These are phyloP conservation scores for Mastomys coucha DNA, from an alignment of 2,113 vertebrate species.

Conservation along the genomic window DNA sequence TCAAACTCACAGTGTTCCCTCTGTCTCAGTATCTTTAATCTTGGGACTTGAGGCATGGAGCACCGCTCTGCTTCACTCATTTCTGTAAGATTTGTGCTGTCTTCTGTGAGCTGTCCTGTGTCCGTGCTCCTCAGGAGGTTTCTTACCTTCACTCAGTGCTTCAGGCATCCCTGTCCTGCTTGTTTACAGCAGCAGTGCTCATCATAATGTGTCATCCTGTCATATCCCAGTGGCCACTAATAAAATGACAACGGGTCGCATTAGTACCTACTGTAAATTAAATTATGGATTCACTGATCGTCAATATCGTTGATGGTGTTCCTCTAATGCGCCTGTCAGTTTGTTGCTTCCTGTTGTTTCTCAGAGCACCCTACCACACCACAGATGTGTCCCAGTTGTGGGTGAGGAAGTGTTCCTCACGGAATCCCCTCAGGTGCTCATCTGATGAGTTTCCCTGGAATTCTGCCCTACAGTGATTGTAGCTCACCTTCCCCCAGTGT, in stretches of 20 bases:
- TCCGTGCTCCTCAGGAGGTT: neutral
- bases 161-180: neutral
- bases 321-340: neutral
- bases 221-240: neutral
- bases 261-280: neutral
- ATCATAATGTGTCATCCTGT: neutral
- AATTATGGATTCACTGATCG: neutral
- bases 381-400: neutral
- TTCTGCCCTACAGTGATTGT: rapidly evolving
- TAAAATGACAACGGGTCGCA: neutral
- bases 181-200: neutral
- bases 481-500: neutral
- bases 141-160: neutral
- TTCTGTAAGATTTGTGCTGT: neutral
- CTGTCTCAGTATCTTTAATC: neutral
- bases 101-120: neutral
- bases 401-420: neutral
- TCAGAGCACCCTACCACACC: neutral
- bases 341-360: neutral
- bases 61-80: neutral
- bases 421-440: neutral
- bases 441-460: no score
- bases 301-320: neutral
- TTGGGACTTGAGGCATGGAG: no score
- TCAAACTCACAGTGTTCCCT: neutral